Evolutionary conservation across 2,113 vertebrate genomes (phyloP).

Genomic region (Romanogobio albipinnatus): DNA sequence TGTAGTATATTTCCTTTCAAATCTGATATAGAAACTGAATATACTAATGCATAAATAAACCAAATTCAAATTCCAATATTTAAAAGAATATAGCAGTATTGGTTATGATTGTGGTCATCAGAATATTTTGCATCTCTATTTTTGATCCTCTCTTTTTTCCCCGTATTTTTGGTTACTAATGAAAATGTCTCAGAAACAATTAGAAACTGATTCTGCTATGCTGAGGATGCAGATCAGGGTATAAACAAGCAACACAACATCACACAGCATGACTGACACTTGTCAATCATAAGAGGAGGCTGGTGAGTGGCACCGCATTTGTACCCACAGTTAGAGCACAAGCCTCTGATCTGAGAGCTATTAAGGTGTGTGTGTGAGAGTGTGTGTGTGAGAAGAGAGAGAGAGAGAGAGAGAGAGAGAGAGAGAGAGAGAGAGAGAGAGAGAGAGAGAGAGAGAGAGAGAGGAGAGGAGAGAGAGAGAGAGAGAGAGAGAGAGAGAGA

Average conservation of each 20-base stretch:
- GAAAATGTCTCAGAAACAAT: not conserved
- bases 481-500: not conserved
- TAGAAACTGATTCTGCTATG: not conserved
- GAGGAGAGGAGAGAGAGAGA: not conserved
- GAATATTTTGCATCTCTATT: too few relatives aligned
- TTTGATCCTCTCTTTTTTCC: too few relatives aligned
- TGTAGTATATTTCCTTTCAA: too few relatives aligned
- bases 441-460: not conserved
- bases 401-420: not conserved
- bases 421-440: not conserved
- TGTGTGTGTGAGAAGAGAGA: not conserved
- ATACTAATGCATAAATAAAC: too few relatives aligned
- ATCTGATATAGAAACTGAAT: too few relatives aligned
- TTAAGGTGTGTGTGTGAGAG: not conserved
- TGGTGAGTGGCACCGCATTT: not conserved
- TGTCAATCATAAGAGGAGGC: constrained; percentile 7
- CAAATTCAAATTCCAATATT: too few relatives aligned
- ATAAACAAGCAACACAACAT: not conserved
- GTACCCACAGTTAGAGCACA: not conserved
- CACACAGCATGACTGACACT: constrained; percentile 20
- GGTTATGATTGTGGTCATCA: too few relatives aligned
- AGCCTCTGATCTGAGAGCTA: not conserved
- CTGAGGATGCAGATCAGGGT: not conserved
- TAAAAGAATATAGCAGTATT: too few relatives aligned
- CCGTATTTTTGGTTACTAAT: too few relatives aligned